These are phyloP conservation scores for Phaethon lepturus DNA, from an alignment of 2,113 vertebrate genomes.

Conservation along the genomic window DNA sequence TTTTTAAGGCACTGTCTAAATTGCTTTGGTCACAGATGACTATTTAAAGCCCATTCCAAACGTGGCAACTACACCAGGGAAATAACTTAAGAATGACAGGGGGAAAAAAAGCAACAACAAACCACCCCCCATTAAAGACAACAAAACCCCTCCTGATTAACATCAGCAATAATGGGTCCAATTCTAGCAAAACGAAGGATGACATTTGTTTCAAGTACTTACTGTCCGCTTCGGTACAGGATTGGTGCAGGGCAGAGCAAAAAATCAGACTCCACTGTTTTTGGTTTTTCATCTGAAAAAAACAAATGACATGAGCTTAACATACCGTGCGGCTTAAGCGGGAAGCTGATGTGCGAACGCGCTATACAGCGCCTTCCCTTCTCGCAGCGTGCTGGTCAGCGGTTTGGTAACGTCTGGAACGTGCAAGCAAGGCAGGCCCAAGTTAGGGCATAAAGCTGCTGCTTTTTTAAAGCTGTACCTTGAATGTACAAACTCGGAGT, in stretches of 20 bases:
- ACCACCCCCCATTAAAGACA: not conserved
- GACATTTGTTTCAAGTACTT: constrained; percentile 74
- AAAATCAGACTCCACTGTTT: constrained; percentile 78
- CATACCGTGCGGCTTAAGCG: not conserved
- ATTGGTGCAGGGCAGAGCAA: constrained; percentile 89
- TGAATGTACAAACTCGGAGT: fast-evolving
- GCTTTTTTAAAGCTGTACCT: not conserved
- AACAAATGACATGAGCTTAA: constrained; percentile 37
- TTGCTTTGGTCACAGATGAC: constrained; percentile 9
- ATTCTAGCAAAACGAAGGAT: not conserved
- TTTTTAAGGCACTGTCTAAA: constrained; percentile 45
- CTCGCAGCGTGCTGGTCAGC: not conserved
- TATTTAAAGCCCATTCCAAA: constrained; percentile 18
- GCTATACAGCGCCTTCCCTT: fast-evolving
- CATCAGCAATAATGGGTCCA: not conserved
- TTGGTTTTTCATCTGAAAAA: constrained; percentile 86
- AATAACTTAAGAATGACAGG: not conserved
- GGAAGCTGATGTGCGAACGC: not conserved
- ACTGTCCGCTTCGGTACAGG: constrained; percentile 91
- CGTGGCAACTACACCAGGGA: not conserved
- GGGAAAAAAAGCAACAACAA: not conserved
- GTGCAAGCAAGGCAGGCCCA: not conserved
- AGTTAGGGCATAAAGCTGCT: not conserved
- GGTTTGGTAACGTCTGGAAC: not conserved
- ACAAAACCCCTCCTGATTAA: not conserved